phyloP scores from a whole-genome alignment of 1,140 invertebrate genomes.

The Atta texana region DNA sequence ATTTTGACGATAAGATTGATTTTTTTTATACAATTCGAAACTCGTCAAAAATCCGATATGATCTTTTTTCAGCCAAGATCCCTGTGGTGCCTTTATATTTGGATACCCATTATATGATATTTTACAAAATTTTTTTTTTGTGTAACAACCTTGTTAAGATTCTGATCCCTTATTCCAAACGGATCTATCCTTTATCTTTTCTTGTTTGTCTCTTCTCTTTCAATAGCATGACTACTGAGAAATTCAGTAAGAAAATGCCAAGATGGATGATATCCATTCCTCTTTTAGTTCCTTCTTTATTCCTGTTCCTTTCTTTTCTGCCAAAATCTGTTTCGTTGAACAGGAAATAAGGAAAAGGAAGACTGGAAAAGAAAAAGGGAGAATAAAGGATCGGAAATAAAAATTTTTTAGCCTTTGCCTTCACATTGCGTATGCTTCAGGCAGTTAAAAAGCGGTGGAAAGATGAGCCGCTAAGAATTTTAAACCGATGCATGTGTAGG shows the following conservation, averaged over 20 bases:
- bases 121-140: not conserved
- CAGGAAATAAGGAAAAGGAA: not conserved
- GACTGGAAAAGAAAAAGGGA: not conserved
- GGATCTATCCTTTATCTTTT: not conserved
- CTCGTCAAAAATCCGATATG: not conserved
- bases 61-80: not conserved
- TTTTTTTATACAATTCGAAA: not conserved
- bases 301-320: not conserved
- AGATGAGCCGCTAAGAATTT: constrained; percentile 14
- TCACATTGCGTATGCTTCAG: not conserved
- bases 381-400: not conserved
- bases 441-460: not conserved
- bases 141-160: too few species aligned
- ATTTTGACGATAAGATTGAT: not conserved
- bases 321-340: not conserved
- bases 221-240: constrained; percentile 74
- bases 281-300: not conserved
- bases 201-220: constrained; percentile 17
- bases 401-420: constrained; percentile 3
- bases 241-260: constrained; percentile 80
- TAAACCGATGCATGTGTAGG: not conserved
- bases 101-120: not conserved
- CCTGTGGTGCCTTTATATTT: not conserved
- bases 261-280: constrained; percentile 83
- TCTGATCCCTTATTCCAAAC: not conserved